Evolutionary conservation across 2,797 vertebrate species (phyloP).

Genomic region (Melanotaenia boesemani): DNA sequence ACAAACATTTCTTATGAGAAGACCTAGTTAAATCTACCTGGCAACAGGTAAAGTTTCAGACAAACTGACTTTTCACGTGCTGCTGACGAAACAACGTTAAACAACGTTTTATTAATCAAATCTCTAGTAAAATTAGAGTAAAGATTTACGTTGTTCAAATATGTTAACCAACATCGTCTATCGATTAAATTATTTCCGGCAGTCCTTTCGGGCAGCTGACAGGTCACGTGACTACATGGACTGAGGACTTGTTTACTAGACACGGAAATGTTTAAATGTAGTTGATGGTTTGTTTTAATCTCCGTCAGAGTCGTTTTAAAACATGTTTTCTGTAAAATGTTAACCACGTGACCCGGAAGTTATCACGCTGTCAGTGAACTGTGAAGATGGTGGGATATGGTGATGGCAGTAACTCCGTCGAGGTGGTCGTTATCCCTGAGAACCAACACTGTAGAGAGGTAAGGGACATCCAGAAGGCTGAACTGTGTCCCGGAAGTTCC

Average conservation of each 20-base stretch:
- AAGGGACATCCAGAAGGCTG: constrained; percentile 47
- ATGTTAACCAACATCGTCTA: too few species aligned
- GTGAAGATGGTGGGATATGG: constrained; percentile 47
- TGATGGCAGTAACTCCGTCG: constrained; percentile 39
- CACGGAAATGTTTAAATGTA: too few species aligned
- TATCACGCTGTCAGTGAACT: background rate
- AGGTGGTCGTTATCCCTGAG: constrained; percentile 76
- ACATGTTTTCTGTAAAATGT: background rate
- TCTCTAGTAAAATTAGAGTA: too few species aligned
- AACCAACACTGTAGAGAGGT: constrained; percentile 46
- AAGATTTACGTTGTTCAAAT: too few species aligned
- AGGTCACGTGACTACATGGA: background rate
- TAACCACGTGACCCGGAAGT: background rate
- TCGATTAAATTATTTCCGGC: constrained; percentile 1
- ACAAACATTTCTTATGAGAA: background rate
- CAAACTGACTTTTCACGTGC: too few species aligned
- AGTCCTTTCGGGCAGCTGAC: constrained; percentile 61
- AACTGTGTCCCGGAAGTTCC: constrained; percentile 60
- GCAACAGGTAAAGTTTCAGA: background rate
- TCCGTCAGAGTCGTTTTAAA: background rate
- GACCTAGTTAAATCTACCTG: background rate
- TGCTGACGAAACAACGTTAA: too few species aligned
- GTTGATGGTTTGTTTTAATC: too few species aligned
- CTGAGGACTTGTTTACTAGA: too few species aligned
- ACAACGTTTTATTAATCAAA: too few species aligned